A percentile compares a stretch with the other conserved stretches of the same genome.
phyloP scores from a whole-genome alignment of 2,888 invertebrate species.

The Hypselothyrea guttata region DNA sequence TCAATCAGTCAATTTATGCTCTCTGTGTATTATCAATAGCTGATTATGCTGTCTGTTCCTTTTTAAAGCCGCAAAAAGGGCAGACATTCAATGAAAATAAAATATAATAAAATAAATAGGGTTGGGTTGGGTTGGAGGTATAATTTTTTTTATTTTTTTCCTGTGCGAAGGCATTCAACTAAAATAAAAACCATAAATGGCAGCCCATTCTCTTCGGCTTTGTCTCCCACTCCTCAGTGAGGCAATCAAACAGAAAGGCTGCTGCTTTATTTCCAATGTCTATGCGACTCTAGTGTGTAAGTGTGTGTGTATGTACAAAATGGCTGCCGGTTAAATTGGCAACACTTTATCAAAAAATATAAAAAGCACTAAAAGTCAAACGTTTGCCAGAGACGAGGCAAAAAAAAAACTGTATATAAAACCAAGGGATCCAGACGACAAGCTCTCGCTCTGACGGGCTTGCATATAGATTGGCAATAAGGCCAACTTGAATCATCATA shows the following conservation, averaged over 20 bases:
- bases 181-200: slow-evolving; percentile 69
- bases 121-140: not conserved
- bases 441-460: slow-evolving; percentile 42
- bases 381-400: slow-evolving; percentile 35
- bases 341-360: slow-evolving; percentile 76
- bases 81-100: slow-evolving; percentile 44
- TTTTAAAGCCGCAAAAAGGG: slow-evolving; percentile 60
- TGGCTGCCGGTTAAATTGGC: slow-evolving; percentile 75
- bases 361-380: slow-evolving; percentile 74
- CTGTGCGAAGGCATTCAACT: slow-evolving; percentile 44
- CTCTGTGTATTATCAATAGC: slow-evolving; percentile 52
- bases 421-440: slow-evolving; percentile 7
- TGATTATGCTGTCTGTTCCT: slow-evolving; percentile 45
- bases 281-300: slow-evolving; percentile 20
- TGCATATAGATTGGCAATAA: slow-evolving; percentile 75
- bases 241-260: slow-evolving; percentile 73
- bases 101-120: slow-evolving; percentile 50
- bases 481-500: slow-evolving; percentile 68
- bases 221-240: slow-evolving; percentile 7
- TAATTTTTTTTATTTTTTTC: slow-evolving; percentile 6
- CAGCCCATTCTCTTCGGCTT: not conserved
- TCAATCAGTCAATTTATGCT: slow-evolving; percentile 44
- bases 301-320: slow-evolving; percentile 48
- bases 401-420: slow-evolving; percentile 26
- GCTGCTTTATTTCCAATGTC: slow-evolving; percentile 53